Base-by-base conservation (phyloP, 2,113 vertebrate genomes). In the Lathamus discolor region DNA sequence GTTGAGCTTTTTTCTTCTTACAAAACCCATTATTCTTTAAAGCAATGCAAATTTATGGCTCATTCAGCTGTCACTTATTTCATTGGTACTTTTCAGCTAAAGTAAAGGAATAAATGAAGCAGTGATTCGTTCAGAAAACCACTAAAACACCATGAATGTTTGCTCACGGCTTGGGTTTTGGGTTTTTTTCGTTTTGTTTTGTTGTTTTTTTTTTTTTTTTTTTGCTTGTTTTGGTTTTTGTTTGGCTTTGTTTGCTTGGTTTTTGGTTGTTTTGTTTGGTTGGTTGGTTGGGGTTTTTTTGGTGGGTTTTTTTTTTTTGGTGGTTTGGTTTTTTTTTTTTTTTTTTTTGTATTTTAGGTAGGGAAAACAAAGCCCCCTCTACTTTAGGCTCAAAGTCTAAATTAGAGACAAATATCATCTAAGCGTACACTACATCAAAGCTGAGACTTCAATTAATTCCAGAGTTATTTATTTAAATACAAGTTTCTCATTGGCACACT, bases 391-490 rank as follows among this genome's bases (percentile, higher is more conserved):
- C 19, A 5, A 48, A 77, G 69, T 75, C 27, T 84, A 43, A 59
- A 67, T 39, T 43, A 63, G 51, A 91, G 46, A 78, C 46, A 74
- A 74, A 11, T 57, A 75, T 54, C 6, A 75, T 68, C 61, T 68
- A 64, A 83, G 67, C 7, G 1, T 27, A 75, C 7, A 29, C 18
- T 84, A 69, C 69, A 86, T 82, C 68, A 88, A 92, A 91, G 76
- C 61, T 48, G 8, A 48, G 6, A 57, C 48, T 68, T 84, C 85
- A 84, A 27, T 70, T 86, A 81, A 75, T 82, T 62, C 43, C 31
- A 39, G 24, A 39, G 28, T 78, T 84, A 76, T 76, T 91, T 88
- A 86, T 95, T 79, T 76, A 88, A 94, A 92, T n/a, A 31, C 15
- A 73, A 31, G 52, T 68, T 93, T 88, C 82, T 87, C 57, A 37